These are phyloP conservation scores for Melanerpes aurifrons DNA, from an alignment of 2,113 vertebrate species.

Conservation along the genomic window DNA sequence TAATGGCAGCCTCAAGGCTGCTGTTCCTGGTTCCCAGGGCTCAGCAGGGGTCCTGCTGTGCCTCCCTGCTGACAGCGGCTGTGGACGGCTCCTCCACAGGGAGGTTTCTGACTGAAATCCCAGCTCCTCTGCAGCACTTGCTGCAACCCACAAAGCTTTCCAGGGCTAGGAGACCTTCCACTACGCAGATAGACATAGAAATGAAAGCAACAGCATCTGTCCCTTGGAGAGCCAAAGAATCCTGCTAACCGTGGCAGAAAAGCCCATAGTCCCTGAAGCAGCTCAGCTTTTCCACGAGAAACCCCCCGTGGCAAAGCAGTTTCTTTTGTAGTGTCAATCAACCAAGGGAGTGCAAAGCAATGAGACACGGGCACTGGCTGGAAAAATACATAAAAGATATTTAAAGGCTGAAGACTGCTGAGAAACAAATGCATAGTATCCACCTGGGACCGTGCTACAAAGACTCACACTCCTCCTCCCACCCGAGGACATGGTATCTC, in stretches of 20 bases:
- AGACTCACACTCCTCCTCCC: neutral
- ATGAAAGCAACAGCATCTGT: neutral
- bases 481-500: accelerated
- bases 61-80: neutral
- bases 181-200: neutral
- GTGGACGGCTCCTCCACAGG: neutral
- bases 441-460: neutral
- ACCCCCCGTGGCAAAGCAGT: neutral
- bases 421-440: neutral
- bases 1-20: neutral
- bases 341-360: neutral
- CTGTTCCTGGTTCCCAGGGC: neutral
- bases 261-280: neutral
- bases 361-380: neutral
- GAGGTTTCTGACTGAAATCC: neutral
- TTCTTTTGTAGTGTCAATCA: neutral
- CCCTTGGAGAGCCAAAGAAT: neutral
- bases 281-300: neutral
- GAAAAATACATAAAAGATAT: constrained; percentile 2
- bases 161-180: neutral
- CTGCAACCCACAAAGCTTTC: neutral
- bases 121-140: neutral
- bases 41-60: neutral
- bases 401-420: constrained; percentile 3
- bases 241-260: neutral